Evolutionary conservation across 2,113 vertebrate species (phyloP), one percentile per base, ranked within the genome.

Genomic region (Coreoperca whiteheadi): DNA sequence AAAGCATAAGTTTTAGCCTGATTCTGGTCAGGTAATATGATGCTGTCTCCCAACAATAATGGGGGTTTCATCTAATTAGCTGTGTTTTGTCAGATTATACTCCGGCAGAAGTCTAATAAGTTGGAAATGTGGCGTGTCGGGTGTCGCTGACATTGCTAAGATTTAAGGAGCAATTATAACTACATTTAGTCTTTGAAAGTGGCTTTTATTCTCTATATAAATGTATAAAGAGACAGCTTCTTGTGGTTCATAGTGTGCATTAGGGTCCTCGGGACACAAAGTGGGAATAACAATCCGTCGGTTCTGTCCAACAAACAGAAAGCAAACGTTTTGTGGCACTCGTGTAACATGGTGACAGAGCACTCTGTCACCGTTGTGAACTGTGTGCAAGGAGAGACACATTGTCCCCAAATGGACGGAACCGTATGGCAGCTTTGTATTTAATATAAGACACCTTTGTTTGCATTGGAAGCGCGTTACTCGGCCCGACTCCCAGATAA

Each of bases 1-100:
- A 43, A 66, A 56, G 46, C 53, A 48, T 37, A 65, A 39, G 56
- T 70, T 74, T 64, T 51, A 64, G 60, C 67, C 20, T 32, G 53
- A 63, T 54, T 68, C 11, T 79, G 25, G 14, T 37, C 32, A 60
- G 16, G 18, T 70, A n/a, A 28, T 4, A 46, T 32, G 43, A n/a
- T 67, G 46, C 48, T 28, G 18, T 56, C 53, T 41, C 41, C 20
- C 63, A 68, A 21, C n/a, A 54, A 41, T 64, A 39, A 20, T 9
- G 9, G 21, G 5, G 14, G 32, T 18, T 71, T 71, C n/a, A 53
- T 56, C 56, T 43, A 25, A 76, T 76, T 59, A 75, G 41, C 18
- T 56, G 48, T 39, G 23, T 48, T 69, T 30, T 64, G 25, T 37
- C 53, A 48, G 23, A 37, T 16, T n/a, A n/a, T 18, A 57, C 23